A percentile compares a stretch with the other conserved stretches of the same genome.
Evolutionary conservation across 2,113 vertebrate species (phyloP).

Genomic region (Leiothrix lutea): DNA sequence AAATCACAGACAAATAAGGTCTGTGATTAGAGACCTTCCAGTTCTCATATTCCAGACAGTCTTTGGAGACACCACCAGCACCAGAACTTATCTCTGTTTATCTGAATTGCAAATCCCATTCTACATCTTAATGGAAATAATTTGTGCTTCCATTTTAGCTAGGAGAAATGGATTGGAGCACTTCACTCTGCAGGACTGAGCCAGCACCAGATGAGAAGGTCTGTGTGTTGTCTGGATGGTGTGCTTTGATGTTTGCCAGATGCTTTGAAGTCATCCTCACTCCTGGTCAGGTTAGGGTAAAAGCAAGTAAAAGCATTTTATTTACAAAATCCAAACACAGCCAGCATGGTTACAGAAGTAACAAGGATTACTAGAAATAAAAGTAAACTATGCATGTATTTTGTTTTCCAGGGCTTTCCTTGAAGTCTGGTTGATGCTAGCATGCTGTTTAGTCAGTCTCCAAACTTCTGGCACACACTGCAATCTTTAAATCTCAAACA

Average conservation of each 20-base stretch:
- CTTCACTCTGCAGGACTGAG: background rate
- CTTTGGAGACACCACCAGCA: background rate
- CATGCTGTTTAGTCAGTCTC: background rate
- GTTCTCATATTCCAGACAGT: background rate
- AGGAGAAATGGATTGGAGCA: background rate
- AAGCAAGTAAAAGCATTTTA: background rate
- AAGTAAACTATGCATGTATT: background rate
- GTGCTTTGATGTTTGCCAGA: background rate
- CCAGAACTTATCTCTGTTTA: background rate
- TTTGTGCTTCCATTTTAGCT: background rate
- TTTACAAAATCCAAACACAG: background rate
- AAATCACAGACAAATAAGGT: background rate
- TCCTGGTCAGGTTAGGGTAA: background rate
- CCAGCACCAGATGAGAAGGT: background rate
- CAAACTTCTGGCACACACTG: rapidly evolving
- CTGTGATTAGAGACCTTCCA: background rate
- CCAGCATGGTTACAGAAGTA: background rate
- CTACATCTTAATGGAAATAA: background rate
- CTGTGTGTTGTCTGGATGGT: background rate
- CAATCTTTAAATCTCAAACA: background rate
- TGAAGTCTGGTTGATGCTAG: background rate
- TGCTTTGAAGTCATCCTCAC: background rate
- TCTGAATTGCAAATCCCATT: background rate
- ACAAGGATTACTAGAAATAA: background rate
- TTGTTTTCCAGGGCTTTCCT: background rate